These are phyloP conservation scores for Cyclophora punctaria DNA, from an alignment of 2,888 invertebrate genomes.

Conservation along the genomic window DNA sequence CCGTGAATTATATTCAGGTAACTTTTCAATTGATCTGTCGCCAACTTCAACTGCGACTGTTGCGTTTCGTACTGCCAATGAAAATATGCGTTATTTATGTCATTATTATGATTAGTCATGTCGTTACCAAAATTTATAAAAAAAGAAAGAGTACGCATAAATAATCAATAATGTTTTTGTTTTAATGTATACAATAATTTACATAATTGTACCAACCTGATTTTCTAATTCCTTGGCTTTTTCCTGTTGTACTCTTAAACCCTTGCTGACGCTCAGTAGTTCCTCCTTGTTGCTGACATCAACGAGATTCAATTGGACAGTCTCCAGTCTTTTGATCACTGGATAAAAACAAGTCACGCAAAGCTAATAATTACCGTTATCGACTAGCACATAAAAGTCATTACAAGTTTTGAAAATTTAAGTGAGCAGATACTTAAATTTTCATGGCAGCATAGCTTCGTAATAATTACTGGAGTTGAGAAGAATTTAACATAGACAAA, in stretches of 20 bases:
- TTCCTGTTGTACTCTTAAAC: conserved; percentile 70
- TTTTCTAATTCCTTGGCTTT: conserved; percentile 61
- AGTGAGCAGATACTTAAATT: conserved; percentile 16
- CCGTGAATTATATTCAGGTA: conserved; percentile 76
- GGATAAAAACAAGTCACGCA: conserved; percentile 26
- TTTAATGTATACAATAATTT: not conserved
- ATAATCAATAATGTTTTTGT: too few species aligned
- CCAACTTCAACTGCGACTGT: conserved; percentile 60
- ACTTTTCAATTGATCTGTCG: conserved; percentile 77
- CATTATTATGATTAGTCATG: not conserved
- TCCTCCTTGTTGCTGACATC: conserved; percentile 79
- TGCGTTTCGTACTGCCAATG: conserved; percentile 57
- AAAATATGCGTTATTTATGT: not conserved
- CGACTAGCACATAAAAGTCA: conserved; percentile 14
- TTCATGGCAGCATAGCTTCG: conserved; percentile 22
- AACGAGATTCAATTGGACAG: conserved; percentile 77
- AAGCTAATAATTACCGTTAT: conserved; percentile 16
- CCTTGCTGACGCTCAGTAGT: conserved; percentile 71
- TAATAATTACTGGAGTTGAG: conserved; percentile 22
- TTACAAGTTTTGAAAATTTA: conserved; percentile 15
- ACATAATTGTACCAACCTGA: conserved; percentile 40
- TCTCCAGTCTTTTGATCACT: conserved; percentile 71
- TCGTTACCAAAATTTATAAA: not conserved
- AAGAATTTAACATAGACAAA: conserved; percentile 17
- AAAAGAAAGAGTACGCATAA: too few species aligned